Base-by-base conservation (phyloP, 2,888 invertebrate genomes). In the Eupelmus urozonus region DNA sequence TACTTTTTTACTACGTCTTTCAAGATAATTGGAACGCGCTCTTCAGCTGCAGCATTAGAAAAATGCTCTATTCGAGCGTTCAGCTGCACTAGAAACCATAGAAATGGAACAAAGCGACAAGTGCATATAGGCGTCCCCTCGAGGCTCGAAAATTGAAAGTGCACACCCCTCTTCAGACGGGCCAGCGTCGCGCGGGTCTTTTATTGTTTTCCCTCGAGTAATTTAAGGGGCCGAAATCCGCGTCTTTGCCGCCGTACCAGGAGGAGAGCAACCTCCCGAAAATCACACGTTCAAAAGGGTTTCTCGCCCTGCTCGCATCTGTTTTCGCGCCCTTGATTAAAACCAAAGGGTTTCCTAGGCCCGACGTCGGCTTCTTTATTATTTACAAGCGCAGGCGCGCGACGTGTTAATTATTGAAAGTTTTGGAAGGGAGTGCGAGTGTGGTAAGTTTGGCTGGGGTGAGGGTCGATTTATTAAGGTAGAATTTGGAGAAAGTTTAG, bases 171-270 rank as follows among this genome's bases (percentile, higher is more conserved):
- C 23, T 59, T 20, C 60, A 1, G 0, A 3, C 18, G 53, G 23
- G 63, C n/a, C n/a, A n/a, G n/a, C n/a, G n/a, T n/a, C n/a, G n/a
- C n/a, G n/a, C n/a, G n/a, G n/a, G n/a, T n/a, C n/a, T 53, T 84
- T 83, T 83, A 83, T 84, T 84, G 83, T 84, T 82, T 83, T 79
- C 77, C 80, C 82, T 77, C 78, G 78, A 82, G 82, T 82, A 82
- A 83, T 84, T 83, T 84, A 82, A 83, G 82, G 81, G 80, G 69
- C 76, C 69, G 20, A 27, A 23, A n/a, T 27, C 18, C 65, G 7
- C 49, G 27, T 34, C 49, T 13, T 59, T 23, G 57, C 16, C 29
- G 18, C 18, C 25, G 40, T 34, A 29, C 13, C 40, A 40, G 59
- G 57, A 16, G 23, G 0, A 13, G n/a, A 34, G 40, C 23, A 40